phyloP scores from a whole-genome alignment of 2,888 invertebrate genomes.

The Shargacucullia verbasci region DNA sequence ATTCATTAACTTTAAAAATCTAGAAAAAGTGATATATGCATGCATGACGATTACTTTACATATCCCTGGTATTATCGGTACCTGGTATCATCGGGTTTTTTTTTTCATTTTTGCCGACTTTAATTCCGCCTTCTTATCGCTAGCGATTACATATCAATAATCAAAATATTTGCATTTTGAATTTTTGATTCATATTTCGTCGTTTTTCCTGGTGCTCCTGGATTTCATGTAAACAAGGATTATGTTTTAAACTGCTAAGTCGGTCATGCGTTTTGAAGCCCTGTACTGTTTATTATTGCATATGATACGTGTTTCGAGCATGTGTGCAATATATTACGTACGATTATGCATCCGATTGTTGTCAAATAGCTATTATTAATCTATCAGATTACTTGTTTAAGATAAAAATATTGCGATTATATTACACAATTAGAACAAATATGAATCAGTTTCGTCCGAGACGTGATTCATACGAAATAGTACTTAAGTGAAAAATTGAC shows the following conservation, averaged over 20 bases:
- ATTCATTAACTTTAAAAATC: too few relatives aligned
- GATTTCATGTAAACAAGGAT: slow-evolving; percentile 16
- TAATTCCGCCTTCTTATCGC: slow-evolving; percentile 28
- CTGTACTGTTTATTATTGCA: slow-evolving; percentile 34
- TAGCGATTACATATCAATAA: slow-evolving; percentile 27
- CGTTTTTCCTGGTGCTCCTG: neutral
- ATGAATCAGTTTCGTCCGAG: neutral
- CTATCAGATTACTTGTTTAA: slow-evolving; percentile 33
- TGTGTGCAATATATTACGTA: slow-evolving; percentile 4
- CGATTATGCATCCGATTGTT: neutral
- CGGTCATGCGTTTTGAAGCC: slow-evolving; percentile 27
- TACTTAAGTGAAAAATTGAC: slow-evolving; percentile 21
- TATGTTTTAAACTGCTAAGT: slow-evolving; percentile 18
- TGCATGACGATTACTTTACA: too few relatives aligned
- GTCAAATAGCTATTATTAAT: slow-evolving; percentile 29
- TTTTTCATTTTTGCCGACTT: too few relatives aligned
- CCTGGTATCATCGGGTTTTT: too few relatives aligned
- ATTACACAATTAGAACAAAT: slow-evolving; percentile 21
- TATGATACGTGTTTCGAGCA: slow-evolving; percentile 10
- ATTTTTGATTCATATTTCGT: too few relatives aligned
- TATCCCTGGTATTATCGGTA: too few relatives aligned
- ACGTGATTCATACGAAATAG: slow-evolving; percentile 29
- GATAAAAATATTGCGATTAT: slow-evolving; percentile 7
- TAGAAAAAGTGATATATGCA: too few relatives aligned
- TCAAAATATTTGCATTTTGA: slow-evolving; percentile 18